phyloP scores from a whole-genome alignment of 2,797 vertebrate species.

The Scolopax bukidnonensis region DNA sequence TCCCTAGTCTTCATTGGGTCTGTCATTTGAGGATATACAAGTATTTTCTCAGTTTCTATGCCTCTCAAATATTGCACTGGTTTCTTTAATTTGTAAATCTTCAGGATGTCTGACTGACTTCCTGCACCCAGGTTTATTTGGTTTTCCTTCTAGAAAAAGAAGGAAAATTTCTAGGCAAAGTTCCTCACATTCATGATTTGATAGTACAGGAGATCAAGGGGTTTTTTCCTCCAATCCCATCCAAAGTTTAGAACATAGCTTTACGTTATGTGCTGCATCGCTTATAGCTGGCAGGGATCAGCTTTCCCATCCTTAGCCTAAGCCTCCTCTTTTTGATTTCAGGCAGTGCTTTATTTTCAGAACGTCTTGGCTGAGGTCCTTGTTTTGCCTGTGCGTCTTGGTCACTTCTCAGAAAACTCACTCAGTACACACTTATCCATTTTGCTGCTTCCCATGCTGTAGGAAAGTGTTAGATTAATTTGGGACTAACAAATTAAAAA shows the following conservation, averaged over 20 bases:
- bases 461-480: not conserved
- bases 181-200: not conserved
- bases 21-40: not conserved
- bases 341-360: not conserved
- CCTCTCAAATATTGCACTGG: not conserved
- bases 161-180: not conserved
- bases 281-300: not conserved
- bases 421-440: not conserved
- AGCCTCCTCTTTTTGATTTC: not conserved
- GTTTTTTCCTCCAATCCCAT: not conserved
- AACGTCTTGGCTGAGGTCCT: not conserved
- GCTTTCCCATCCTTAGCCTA: not conserved
- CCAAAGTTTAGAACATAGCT: not conserved
- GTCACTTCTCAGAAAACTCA: not conserved
- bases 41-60: not conserved
- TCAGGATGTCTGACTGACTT: not conserved
- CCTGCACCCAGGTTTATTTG: not conserved
- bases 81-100: not conserved
- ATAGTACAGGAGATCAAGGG: not conserved
- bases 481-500: not conserved
- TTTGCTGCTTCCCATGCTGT: not conserved
- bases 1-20: not conserved
- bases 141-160: not conserved
- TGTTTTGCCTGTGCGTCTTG: not conserved
- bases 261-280: not conserved